Conservation (phyloP, 2,888 invertebrate species). For the Yponomeuta plumbellus region DNA sequence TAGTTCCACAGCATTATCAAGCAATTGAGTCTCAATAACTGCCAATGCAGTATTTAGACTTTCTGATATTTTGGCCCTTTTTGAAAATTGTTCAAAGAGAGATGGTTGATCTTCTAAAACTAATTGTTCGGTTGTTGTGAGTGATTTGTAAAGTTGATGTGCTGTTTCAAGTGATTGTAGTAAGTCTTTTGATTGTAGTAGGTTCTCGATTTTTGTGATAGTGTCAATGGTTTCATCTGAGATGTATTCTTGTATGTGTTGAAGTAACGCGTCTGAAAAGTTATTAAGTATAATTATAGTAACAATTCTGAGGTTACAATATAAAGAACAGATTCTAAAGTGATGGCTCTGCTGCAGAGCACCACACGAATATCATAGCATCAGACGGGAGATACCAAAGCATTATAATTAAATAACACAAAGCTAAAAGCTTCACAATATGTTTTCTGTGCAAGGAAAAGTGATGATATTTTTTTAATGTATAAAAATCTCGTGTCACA, state of each 20-base stretch:
- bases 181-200: neutral
- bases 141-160: neutral
- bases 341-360: no score
- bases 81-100: neutral
- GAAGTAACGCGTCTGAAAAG: neutral
- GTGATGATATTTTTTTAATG: no score
- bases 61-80: neutral
- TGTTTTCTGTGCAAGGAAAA: no score
- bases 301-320: no score
- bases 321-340: neutral
- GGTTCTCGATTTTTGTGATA: neutral
- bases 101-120: neutral
- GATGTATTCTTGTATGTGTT: neutral
- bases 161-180: neutral
- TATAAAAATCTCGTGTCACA: no score
- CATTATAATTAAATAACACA: no score
- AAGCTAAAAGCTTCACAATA: no score
- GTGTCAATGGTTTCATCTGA: neutral
- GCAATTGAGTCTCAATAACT: slow-evolving; percentile 1
- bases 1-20: slow-evolving; percentile 39
- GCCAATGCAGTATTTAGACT: neutral
- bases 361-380: no score
- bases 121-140: neutral
- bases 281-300: neutral
- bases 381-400: no score